Conservation (phyloP, 2,797 vertebrate species). For the Urophycis tenuis region DNA sequence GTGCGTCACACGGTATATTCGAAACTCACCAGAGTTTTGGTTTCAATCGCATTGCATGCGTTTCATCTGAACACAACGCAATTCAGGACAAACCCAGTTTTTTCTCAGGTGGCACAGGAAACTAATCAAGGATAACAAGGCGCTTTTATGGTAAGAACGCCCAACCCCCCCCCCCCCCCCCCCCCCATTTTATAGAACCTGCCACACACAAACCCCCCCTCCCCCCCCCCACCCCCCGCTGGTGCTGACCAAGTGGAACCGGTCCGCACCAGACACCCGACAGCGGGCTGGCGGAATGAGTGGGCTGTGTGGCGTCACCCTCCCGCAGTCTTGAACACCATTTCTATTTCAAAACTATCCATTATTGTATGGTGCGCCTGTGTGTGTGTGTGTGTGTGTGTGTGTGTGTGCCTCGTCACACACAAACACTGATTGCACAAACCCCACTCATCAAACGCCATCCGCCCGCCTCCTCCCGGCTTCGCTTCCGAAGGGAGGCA, state of each 20-base stretch:
- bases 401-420: neutral
- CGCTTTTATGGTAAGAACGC: neutral
- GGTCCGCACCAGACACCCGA: neutral
- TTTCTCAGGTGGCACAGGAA: slow-evolving; percentile 16
- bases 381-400: too few species aligned
- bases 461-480: neutral
- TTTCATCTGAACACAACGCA: neutral
- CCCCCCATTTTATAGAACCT: neutral
- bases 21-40: neutral
- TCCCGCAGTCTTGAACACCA: neutral
- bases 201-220: neutral
- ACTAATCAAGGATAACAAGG: slow-evolving; percentile 8
- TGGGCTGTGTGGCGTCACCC: neutral
- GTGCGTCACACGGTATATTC: slow-evolving; percentile 13
- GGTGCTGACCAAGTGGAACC: neutral
- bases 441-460: neutral
- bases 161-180: too few species aligned
- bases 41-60: neutral
- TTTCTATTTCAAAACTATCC: neutral
- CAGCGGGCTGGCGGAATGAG: neutral
- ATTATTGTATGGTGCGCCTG: neutral
- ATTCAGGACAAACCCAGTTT: slow-evolving; percentile 12
- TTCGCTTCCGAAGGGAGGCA: neutral
- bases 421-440: neutral
- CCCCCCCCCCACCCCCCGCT: neutral